Base-by-base conservation (phyloP, 2,113 vertebrate genomes). In the Callithrix jacchus region DNA sequence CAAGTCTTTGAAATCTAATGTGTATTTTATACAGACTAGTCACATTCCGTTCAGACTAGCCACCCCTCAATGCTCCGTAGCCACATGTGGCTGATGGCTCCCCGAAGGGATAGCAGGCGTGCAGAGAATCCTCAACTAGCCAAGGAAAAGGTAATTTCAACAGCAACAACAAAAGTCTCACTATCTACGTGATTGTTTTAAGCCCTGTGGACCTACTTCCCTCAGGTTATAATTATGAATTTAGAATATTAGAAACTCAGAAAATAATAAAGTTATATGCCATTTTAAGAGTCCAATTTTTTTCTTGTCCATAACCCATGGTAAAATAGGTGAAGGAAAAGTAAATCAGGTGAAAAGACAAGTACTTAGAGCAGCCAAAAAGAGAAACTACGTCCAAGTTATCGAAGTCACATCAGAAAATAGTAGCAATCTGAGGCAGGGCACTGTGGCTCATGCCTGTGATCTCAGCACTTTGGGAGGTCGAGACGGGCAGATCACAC, bases 231-330 rank as follows among this genome's bases (percentile, higher is more conserved):
- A 68, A 68, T 49, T 77, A 81, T 17, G 70, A 81, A 58, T 58
- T 71, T 42, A 56, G 66, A 90, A 66, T 23, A 32, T 74, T 61
- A 47, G 5, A 61, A 92, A 84, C 20, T 71, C 45, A 70, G 49
- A 81, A 95, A 90, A 84, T 47, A 86, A 21, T 91, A 42, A 94
- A 91, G 73, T 66, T 52, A n/a, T 21, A 79, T 32, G 30, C 76
- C 25, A 80, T 81, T 79, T 71, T 87, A 8, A 81, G 77, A 89
- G 73, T 49, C 37, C 37, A 27, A 47, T 76, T 25, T 83, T 83
- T 49, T 47, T 40, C 61, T 21, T 76, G 45, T 94, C 42, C 54
- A 23, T 66, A 61, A 84, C 7, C 68, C 79, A 10, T 1, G n/a
- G 16, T 49, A 89, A 90, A 66, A 74, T 7, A 80, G 79, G 40